Percentiles rank a stretch among this genome's conserved stretches.
Conservation (phyloP, 2,888 invertebrate species). For the Trimorus sp. region DNA sequence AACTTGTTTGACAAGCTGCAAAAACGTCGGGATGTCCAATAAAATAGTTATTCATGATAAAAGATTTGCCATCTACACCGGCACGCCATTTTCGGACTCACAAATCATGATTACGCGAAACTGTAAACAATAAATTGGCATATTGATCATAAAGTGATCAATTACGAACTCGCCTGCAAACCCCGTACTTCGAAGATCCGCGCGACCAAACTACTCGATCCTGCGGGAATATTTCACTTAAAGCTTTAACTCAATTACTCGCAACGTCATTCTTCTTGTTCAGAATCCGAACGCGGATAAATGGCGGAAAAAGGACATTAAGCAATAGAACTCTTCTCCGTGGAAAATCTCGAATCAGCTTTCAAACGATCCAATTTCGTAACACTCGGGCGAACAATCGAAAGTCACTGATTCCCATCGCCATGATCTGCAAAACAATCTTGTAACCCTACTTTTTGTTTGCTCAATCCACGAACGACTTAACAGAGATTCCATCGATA, state of each 20-base stretch:
- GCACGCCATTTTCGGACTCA: too few species aligned
- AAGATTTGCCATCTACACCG: too few species aligned
- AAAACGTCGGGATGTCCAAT: not conserved
- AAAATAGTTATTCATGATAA: not conserved
- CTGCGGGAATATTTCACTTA: conserved; percentile 21
- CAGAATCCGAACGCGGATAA: conserved; percentile 17
- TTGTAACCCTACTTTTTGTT: not conserved
- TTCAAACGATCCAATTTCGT: conserved; percentile 10
- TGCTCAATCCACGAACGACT: conserved; percentile 8
- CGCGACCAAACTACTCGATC: conserved; percentile 6
- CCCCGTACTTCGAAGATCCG: conserved; percentile 12
- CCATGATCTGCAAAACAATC: too few species aligned
- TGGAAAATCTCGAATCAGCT: conserved; percentile 5
- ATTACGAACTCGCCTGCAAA: conserved; percentile 10
- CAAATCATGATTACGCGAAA: not conserved
- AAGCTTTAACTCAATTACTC: conserved; percentile 24
- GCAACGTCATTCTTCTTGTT: conserved; percentile 22
- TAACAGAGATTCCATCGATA: not conserved
- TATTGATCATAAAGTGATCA: conserved; percentile 10
- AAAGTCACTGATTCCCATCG: not conserved
- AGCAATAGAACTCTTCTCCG: conserved; percentile 5
- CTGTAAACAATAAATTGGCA: conserved; percentile 18
- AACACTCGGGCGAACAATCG: not conserved
- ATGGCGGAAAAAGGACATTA: not conserved
- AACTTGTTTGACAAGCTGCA: too few species aligned